Evolutionary conservation across 2,888 invertebrate genomes (phyloP), one percentile per base, ranked within the genome.

Genomic region (Orthonevra nobilis): DNA sequence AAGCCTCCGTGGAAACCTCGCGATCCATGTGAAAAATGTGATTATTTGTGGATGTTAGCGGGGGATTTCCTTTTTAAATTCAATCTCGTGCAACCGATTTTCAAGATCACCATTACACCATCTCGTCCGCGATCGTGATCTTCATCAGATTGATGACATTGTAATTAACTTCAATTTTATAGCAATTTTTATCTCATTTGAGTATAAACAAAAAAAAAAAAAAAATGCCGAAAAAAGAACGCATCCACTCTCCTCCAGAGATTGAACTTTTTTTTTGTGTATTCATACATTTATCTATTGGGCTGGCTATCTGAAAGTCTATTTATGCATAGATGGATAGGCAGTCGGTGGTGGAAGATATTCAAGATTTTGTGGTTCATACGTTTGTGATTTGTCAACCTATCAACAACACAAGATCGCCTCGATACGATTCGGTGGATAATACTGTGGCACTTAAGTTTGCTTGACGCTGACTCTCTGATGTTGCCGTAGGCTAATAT

Each of bases 381-480:
- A 84, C 84, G 83, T 79, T 81, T 82, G 75, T 81, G 82, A 83
- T 83, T 83, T 85, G 85, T 85, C 84, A 84, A 84, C 84, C 83
- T 77, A 82, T 82, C 81, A 84, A 82, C 83, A 84, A 72, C 23
- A 73, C 54, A 36, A 73, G 61, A 68, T 73, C 42, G 79, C 23
- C 14, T 46, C 40, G 52, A 64, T 46, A 42, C 52, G 54, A 60
- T 48, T 48, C 70, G 38, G 52, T 52, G 42, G 36, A 20, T 20
- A 9, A 26, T 36, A 20, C 26, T 23, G 40, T 50, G 40, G 40
- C 50, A 38, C 46, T 54, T 34, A 46, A 54, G 23, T 69, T 61
- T 52, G 54, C 52, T 44, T n/a, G n/a, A n/a, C 44, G 17, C 26
- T 32, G 34, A 26, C 36, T 19, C 36, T 42, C 50, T 58, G 54